A percentile compares a stretch with the other conserved stretches of the same genome.
Evolutionary conservation across 2,888 invertebrate genomes (phyloP).

Genomic region (Euclidia mi): DNA sequence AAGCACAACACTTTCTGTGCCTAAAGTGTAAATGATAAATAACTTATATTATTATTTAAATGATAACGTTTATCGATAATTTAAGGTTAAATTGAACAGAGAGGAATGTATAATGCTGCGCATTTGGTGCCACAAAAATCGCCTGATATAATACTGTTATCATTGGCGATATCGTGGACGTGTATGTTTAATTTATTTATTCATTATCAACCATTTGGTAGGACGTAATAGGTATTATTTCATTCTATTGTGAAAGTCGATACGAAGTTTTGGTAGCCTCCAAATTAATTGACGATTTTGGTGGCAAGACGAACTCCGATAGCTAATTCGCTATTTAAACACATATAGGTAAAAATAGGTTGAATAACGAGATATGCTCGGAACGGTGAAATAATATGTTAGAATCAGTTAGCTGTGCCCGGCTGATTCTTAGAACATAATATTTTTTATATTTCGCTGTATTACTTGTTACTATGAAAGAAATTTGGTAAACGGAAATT

Average conservation of each 20-base stretch:
- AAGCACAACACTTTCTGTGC: conserved; percentile 63
- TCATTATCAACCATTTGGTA: conserved; percentile 42
- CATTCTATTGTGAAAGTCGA: conserved; percentile 10
- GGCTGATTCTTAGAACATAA: too few relatives aligned
- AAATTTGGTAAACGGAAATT: conserved; percentile 19
- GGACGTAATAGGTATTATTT: conserved; percentile 44
- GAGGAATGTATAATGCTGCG: conserved; percentile 56
- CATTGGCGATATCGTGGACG: conserved; percentile 53
- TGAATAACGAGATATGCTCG: too few relatives aligned
- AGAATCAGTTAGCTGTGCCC: too few relatives aligned
- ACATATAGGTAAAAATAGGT: too few relatives aligned
- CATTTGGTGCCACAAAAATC: conserved; percentile 56
- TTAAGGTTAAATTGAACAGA: conserved; percentile 58
- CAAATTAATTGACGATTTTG: too few relatives aligned
- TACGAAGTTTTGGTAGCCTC: too few relatives aligned
- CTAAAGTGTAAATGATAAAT: conserved; percentile 63
- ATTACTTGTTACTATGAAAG: conserved; percentile 15
- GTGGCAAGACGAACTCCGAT: too few relatives aligned
- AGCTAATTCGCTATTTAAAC: too few relatives aligned
- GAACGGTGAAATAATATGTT: too few relatives aligned
- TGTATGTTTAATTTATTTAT: conserved; percentile 56
- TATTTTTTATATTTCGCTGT: conserved; percentile 20
- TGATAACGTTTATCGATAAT: conserved; percentile 67
- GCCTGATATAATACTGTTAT: conserved; percentile 54
- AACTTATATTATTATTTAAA: conserved; percentile 64